Base-by-base conservation (phyloP, 2,113 vertebrate genomes). In the Ascaphus truei region DNA sequence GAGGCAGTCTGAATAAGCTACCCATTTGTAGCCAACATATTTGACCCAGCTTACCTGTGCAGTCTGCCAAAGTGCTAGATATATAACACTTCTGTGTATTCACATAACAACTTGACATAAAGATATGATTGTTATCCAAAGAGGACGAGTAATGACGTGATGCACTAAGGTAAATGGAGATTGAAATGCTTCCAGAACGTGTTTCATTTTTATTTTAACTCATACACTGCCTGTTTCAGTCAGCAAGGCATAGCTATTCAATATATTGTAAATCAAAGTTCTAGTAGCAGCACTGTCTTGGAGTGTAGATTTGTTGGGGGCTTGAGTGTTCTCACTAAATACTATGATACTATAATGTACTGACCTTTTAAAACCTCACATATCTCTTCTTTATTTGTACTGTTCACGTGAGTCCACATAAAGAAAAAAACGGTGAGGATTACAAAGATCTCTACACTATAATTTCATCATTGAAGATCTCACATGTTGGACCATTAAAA, bases 101-200 rank as follows among this genome's bases (percentile, higher is more conserved):
- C 41, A 47, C 41, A 36, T 34, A 63, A 31, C 53, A 65, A 25
- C 52, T 25, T 51, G 52, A 58, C 41, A 51, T 59, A 63, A 64
- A 64, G 61, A 50, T 72, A 57, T 45, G 50, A 43, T 65, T 59
- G 52, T 72, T 65, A 72, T 51, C 71, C 34, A 58, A 30, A 51
- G 47, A 72, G 39, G 29, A 62, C 10, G 25, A 65, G 16, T 39
- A 41, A 51, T 39, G 45, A 58, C 65, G 43, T 51, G 25, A 52
- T 65, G 41, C 53, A 33, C 11, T 31, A 26, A 58, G 11, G 56
- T 56, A 48, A 63, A 57, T 39, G n/a, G 18, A 26, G 7, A 27
- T 47, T 39, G 60, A 45, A 26, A 36, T 7, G 15, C 22, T 45
- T 34, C 53, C 65, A 58, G 41, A 48, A 26, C 3, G 3, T 3